phyloP scores from a whole-genome alignment of 2,888 invertebrate genomes.

The Mesorhabditis belari region DNA sequence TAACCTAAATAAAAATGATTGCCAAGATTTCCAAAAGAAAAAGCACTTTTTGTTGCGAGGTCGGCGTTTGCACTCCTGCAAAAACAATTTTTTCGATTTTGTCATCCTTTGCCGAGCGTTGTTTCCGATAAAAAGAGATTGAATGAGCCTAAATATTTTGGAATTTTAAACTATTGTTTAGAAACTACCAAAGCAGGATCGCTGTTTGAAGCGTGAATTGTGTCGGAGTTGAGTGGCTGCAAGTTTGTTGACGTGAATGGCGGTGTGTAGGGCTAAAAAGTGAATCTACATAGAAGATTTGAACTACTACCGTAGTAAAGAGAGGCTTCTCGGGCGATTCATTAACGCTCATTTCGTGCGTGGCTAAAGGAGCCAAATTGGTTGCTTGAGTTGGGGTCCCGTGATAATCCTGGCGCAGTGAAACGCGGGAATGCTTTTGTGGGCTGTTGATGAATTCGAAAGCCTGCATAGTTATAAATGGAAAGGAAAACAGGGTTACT shows the following conservation, averaged over 20 bases:
- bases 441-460: neutral
- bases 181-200: neutral
- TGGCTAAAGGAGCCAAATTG: no score
- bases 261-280: neutral
- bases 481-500: no score
- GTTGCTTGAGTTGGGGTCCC: no score
- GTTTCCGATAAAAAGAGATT: neutral
- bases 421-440: no score
- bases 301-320: no score
- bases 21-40: neutral
- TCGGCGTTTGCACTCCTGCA: neutral
- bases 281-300: neutral
- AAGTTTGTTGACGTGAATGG: neutral
- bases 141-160: neutral
- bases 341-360: no score
- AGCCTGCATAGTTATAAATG: neutral
- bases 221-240: neutral
- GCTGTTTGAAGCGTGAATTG: no score
- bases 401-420: no score
- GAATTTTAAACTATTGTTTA: no score
- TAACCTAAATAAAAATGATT: neutral
- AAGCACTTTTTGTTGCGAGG: neutral
- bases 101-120: neutral
- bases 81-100: neutral
- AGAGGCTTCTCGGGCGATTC: no score